Evolutionary conservation across 1,140 invertebrate genomes (phyloP).

Genomic region (Zaprionus gabonicus): DNA sequence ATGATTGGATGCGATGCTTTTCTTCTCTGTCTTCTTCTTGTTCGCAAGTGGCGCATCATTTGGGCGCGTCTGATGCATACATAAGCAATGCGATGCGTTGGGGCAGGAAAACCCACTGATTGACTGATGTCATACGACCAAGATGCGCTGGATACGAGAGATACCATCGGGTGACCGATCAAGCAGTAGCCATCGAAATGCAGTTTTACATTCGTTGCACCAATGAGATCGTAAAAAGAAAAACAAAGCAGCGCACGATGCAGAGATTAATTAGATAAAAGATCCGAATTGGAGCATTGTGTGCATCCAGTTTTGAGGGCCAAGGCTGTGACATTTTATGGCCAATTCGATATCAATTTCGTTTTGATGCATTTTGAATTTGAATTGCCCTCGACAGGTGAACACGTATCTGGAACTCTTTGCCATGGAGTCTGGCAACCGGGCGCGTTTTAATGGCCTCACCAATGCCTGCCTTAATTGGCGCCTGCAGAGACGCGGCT

Average conservation of each 20-base stretch:
- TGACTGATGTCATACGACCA: conserved; percentile 49
- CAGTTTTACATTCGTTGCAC: conserved; percentile 54
- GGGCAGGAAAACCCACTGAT: conserved; percentile 44
- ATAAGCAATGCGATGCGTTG: conserved; percentile 5
- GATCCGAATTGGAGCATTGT: conserved; percentile 39
- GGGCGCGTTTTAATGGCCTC: conserved; percentile 59
- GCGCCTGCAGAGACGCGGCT: conserved; percentile 55
- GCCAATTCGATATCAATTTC: conserved; percentile 44
- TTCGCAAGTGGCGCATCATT: not conserved
- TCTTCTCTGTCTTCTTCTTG: no score
- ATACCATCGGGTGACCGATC: conserved; percentile 7
- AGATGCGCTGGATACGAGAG: not conserved
- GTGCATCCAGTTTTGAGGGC: conserved; percentile 51
- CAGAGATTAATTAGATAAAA: conserved; percentile 32
- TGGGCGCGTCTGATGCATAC: conserved; percentile 34
- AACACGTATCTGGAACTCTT: conserved; percentile 76
- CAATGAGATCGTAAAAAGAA: conserved; percentile 41
- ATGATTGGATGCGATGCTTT: not conserved
- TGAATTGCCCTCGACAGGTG: conserved; percentile 49
- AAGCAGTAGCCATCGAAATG: conserved; percentile 55
- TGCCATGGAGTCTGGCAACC: conserved; percentile 58
- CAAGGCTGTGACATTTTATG: conserved; percentile 51
- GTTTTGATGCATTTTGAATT: conserved; percentile 15
- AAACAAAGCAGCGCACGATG: conserved; percentile 6
- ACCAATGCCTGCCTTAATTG: conserved; percentile 76